phyloP scores from a whole-genome alignment of 2,113 vertebrate species.

The Oncorhynchus clarkii region DNA sequence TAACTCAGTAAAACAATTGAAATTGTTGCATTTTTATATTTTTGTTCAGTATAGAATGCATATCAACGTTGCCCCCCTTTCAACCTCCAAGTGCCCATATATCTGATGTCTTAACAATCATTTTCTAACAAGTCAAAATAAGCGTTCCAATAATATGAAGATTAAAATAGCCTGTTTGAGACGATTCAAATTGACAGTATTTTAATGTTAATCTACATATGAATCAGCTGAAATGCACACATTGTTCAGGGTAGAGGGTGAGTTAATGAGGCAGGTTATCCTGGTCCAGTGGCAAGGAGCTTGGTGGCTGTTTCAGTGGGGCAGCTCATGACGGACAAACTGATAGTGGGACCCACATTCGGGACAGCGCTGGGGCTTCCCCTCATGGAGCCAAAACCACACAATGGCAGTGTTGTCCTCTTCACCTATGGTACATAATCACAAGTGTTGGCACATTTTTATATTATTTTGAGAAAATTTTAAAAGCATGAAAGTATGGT shows the following conservation, averaged over 20 bases:
- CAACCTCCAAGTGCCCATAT: too few relatives aligned
- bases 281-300: not conserved
- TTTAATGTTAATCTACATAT: conserved; percentile 55
- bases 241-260: conserved; percentile 10
- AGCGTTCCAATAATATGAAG: not conserved
- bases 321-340: conserved; percentile 66
- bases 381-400: conserved; percentile 74
- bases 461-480: not conserved
- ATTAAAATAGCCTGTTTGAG: not conserved
- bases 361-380: conserved; percentile 66
- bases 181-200: conserved; percentile 22
- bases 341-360: conserved; percentile 66
- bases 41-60: too few relatives aligned
- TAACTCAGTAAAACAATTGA: too few relatives aligned
- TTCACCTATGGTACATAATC: conserved; percentile 46
- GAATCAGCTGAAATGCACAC: conserved; percentile 21
- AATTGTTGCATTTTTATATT: too few relatives aligned
- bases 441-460: not conserved
- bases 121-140: not conserved
- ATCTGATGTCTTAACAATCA: too few relatives aligned
- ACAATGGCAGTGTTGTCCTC: conserved; percentile 67
- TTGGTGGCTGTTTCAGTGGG: conserved; percentile 48
- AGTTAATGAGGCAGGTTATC: conserved; percentile 9
- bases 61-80: too few relatives aligned
- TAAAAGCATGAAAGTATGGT: not conserved